A percentile compares a stretch with the other conserved stretches of the same genome.
Evolutionary conservation across 1,140 invertebrate species (phyloP).

Genomic region (Pinna nobilis): DNA sequence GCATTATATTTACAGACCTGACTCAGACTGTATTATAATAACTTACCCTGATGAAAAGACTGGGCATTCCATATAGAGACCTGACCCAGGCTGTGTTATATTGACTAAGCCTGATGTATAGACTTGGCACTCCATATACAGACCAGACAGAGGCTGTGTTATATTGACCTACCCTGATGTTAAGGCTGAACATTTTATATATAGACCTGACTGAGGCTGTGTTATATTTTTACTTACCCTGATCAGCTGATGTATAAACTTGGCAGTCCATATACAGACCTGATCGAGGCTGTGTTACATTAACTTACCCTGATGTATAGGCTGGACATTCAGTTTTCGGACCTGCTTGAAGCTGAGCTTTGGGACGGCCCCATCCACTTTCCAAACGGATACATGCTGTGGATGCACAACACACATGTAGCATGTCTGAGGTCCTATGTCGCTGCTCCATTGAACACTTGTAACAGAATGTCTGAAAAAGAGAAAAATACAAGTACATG

Average conservation of each 20-base stretch:
- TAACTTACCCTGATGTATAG: constrained; percentile 61
- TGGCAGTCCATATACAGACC: too few species aligned
- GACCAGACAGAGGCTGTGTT: constrained; percentile 62
- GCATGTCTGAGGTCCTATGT: constrained; percentile 41
- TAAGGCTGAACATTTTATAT: constrained; percentile 60
- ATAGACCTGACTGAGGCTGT: constrained; percentile 63
- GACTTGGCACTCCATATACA: constrained; percentile 60
- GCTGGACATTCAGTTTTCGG: constrained; percentile 60
- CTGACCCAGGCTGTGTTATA: constrained; percentile 63
- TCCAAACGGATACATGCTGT: constrained; percentile 60
- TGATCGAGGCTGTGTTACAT: too few species aligned
- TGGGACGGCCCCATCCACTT: constrained; percentile 55
- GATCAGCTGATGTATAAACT: too few species aligned
- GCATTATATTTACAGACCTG: neutral
- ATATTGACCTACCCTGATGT: constrained; percentile 62
- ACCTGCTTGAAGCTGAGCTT: constrained; percentile 65
- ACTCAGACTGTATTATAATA: too few species aligned
- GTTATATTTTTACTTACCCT: too few species aligned
- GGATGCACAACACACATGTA: constrained; percentile 59
- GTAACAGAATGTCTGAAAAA: constrained; percentile 28
- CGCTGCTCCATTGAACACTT: constrained; percentile 60
- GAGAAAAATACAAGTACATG: too few species aligned
- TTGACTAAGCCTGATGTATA: constrained; percentile 61
- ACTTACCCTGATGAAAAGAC: constrained; percentile 60
- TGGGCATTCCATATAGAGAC: constrained; percentile 61